These are phyloP conservation scores for Dendrocincla fuliginosa DNA, from an alignment of 2,797 vertebrate species.

Conservation along the genomic window DNA sequence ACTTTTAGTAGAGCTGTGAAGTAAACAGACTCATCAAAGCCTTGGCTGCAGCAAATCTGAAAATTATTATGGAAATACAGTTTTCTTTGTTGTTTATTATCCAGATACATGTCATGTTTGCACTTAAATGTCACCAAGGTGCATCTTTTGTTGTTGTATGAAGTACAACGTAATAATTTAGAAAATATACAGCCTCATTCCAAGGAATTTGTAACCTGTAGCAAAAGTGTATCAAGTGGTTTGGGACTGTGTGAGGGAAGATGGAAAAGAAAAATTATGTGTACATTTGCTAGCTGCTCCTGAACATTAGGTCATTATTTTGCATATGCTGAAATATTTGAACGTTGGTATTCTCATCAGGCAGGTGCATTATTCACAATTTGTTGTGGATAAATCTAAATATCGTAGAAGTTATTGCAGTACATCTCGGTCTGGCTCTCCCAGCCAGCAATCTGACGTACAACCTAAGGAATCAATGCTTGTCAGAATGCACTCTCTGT, in stretches of 20 bases:
- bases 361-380: neutral
- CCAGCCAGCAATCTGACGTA: neutral
- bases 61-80: neutral
- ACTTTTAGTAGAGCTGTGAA: neutral
- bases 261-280: neutral
- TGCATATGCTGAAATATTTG: neutral
- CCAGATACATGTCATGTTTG: neutral
- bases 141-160: neutral
- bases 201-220: neutral
- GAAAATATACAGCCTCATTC: neutral
- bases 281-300: neutral
- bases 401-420: neutral
- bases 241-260: neutral
- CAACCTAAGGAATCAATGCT: neutral
- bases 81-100: neutral
- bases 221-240: neutral
- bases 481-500: neutral
- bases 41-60: neutral
- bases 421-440: neutral
- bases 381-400: neutral
- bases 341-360: neutral
- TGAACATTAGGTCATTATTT: neutral
- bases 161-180: neutral
- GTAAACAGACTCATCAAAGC: neutral
- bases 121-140: neutral